These are phyloP conservation scores for Chelon auratus DNA, from an alignment of 2,797 vertebrate species.

Conservation along the genomic window DNA sequence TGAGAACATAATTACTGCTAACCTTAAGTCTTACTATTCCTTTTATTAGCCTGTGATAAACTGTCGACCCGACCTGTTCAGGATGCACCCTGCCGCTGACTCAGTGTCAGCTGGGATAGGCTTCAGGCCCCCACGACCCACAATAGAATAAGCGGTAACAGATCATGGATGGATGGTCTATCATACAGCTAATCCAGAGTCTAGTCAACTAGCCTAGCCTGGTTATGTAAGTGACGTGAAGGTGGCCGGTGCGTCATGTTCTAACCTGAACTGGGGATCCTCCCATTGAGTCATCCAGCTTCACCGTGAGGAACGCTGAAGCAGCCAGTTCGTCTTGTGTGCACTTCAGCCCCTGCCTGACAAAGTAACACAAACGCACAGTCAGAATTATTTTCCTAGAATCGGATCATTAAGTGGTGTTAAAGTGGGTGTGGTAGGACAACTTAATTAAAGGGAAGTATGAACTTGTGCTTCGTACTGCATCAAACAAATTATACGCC, in stretches of 20 bases:
- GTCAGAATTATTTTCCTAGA: not conserved
- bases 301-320: slow-evolving; percentile 85
- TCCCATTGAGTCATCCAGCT: slow-evolving; percentile 86
- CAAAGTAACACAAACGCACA: slow-evolving; percentile 26
- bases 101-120: too few species aligned
- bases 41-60: not conserved
- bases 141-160: too few species aligned
- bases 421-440: slow-evolving; percentile 9
- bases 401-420: not conserved
- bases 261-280: slow-evolving; percentile 86
- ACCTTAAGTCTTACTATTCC: not conserved
- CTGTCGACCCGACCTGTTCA: too few species aligned
- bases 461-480: not conserved
- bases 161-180: too few species aligned
- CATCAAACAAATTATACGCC: not conserved
- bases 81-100: too few species aligned
- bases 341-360: slow-evolving; percentile 87
- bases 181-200: too few species aligned
- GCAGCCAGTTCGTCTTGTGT: slow-evolving; percentile 84
- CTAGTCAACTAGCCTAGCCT: too few species aligned
- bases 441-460: not conserved
- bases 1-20: too few species aligned
- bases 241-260: not conserved
- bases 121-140: too few species aligned
- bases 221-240: not conserved